Evolutionary conservation across 2,888 invertebrate genomes (phyloP).

Genomic region (Toxonevra muliebris): DNA sequence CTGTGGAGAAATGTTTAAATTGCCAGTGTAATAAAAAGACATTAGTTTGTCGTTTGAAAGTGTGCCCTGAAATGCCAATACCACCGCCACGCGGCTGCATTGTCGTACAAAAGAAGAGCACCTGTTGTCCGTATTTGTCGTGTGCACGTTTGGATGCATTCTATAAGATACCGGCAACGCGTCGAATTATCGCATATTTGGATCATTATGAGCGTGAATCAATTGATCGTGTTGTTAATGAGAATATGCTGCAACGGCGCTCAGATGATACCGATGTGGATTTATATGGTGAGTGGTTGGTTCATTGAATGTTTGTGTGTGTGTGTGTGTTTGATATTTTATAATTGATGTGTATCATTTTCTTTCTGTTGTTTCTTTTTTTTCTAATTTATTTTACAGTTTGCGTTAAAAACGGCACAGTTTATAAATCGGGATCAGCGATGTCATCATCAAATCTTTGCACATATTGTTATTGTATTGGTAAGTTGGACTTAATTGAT

Average conservation of each 20-base stretch:
- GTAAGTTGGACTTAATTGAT: constrained; percentile 43
- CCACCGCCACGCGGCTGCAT: constrained; percentile 80
- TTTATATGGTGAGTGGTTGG: constrained; percentile 49
- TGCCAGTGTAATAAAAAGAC: constrained; percentile 79
- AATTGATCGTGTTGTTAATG: constrained; percentile 62
- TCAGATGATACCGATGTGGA: constrained; percentile 63
- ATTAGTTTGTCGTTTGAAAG: constrained; percentile 78
- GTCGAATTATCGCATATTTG: constrained; percentile 61
- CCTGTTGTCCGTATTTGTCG: constrained; percentile 81
- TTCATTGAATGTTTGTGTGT: not conserved
- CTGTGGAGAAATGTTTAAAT: constrained; percentile 79
- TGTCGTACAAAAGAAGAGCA: constrained; percentile 72
- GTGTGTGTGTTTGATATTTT: too few relatives aligned
- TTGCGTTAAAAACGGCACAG: constrained; percentile 62
- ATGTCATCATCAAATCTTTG: constrained; percentile 82
- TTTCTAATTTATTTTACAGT: constrained; percentile 43
- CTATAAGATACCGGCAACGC: constrained; percentile 58
- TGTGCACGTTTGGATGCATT: constrained; percentile 71
- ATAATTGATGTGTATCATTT: too few relatives aligned
- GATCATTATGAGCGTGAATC: constrained; percentile 62
- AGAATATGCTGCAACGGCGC: constrained; percentile 58
- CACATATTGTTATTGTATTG: constrained; percentile 86
- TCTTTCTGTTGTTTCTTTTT: not conserved
- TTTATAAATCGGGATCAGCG: constrained; percentile 71
- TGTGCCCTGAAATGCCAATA: constrained; percentile 79